phyloP scores from a whole-genome alignment of 1,140 invertebrate genomes.

The Sycobia sp. region DNA sequence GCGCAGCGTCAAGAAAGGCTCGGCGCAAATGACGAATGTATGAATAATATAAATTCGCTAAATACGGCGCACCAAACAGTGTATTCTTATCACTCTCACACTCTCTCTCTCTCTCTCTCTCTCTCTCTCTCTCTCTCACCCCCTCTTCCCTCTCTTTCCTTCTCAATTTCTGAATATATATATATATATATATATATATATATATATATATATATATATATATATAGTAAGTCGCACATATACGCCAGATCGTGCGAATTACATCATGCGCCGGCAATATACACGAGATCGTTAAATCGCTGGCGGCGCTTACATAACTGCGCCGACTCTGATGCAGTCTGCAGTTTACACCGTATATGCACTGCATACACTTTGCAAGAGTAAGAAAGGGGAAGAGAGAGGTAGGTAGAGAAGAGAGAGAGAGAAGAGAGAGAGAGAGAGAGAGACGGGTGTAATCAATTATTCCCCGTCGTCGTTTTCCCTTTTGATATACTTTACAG shows the following conservation, averaged over 20 bases:
- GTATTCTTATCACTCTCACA: background rate
- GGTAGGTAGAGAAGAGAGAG: background rate
- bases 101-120: background rate
- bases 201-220: no score
- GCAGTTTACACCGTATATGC: background rate
- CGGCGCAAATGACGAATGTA: no score
- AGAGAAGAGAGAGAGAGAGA: background rate
- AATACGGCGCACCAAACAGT: no score
- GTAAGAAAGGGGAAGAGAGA: background rate
- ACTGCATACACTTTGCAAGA: background rate
- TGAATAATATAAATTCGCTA: no score
- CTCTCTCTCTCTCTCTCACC: no score
- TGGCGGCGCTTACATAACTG: background rate
- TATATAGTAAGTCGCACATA: no score
- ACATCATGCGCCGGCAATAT: slow-evolving; percentile 27
- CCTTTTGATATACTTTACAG: no score
- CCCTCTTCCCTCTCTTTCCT: background rate
- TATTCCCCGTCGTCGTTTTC: no score
- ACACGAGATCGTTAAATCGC: slow-evolving; percentile 15
- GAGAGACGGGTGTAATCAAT: slow-evolving; percentile 15
- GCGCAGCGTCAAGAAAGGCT: no score
- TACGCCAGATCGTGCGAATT: background rate
- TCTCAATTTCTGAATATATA: background rate
- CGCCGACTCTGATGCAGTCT: background rate
- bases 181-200: no score